Evolutionary conservation across 2,797 vertebrate species (phyloP).

Genomic region (Picus viridis): DNA sequence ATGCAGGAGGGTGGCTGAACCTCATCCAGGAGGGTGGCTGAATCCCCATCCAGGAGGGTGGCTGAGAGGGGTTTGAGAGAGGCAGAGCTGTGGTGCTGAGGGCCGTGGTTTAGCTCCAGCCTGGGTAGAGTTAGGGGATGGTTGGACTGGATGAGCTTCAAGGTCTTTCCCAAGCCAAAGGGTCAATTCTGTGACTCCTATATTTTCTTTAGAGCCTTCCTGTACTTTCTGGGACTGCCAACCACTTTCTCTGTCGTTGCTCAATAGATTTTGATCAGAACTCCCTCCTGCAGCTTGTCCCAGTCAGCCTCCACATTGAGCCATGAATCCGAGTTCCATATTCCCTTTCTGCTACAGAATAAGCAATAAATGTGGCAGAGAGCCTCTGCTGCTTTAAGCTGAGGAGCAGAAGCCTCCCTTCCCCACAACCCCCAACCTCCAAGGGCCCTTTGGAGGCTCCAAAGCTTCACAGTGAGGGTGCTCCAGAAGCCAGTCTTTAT

Average conservation of each 20-base stretch:
- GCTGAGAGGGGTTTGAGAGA: too few relatives aligned
- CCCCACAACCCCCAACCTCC: neutral
- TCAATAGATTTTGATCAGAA: neutral
- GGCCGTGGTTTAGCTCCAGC: too few relatives aligned
- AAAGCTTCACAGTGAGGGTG: slow-evolving; percentile 1
- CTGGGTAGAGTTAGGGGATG: too few relatives aligned
- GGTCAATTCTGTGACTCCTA: neutral
- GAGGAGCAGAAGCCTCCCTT: neutral
- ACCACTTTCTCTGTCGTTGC: neutral
- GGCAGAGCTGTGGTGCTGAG: too few relatives aligned
- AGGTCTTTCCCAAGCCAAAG: too few relatives aligned
- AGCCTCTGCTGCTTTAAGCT: neutral
- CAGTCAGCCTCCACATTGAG: neutral
- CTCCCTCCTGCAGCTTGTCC: neutral
- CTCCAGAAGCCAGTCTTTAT: slow-evolving; percentile 31
- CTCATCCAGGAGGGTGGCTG: too few relatives aligned
- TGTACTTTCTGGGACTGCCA: neutral
- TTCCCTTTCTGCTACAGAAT: neutral
- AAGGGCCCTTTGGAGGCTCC: neutral
- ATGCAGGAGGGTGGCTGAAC: too few relatives aligned
- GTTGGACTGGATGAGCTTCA: too few relatives aligned
- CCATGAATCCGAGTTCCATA: neutral
- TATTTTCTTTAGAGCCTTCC: neutral
- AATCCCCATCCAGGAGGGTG: too few relatives aligned
- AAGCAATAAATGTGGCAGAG: neutral